Evolutionary conservation across 2,113 vertebrate species (phyloP).

Genomic region (Physeter macrocephalus): DNA sequence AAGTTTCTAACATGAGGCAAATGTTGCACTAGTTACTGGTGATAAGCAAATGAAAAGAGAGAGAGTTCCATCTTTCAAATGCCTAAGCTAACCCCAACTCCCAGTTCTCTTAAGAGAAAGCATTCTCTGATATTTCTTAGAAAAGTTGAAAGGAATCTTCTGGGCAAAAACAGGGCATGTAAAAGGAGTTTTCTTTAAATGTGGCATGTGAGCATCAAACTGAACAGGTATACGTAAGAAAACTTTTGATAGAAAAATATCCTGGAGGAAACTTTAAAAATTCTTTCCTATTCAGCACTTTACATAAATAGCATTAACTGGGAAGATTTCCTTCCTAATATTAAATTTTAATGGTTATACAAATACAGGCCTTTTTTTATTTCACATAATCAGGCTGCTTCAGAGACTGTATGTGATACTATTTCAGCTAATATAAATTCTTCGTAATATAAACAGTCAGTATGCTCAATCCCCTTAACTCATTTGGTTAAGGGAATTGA

Average conservation of each 20-base stretch:
- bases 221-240: not conserved
- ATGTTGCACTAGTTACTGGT: not conserved
- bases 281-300: constrained; percentile 20
- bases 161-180: not conserved
- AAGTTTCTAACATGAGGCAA: not conserved
- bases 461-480: constrained; percentile 29
- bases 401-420: not conserved
- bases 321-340: constrained; percentile 2
- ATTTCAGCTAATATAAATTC: constrained; percentile 24
- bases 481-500: not conserved
- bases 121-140: not conserved
- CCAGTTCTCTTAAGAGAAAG: not conserved
- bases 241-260: not conserved
- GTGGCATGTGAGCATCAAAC: not conserved
- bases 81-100: not conserved
- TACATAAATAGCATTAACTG: constrained; percentile 3
- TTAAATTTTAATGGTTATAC: constrained; percentile 31
- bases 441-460: not conserved
- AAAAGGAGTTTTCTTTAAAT: not conserved
- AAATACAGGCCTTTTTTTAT: not conserved
- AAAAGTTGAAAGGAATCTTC: not conserved
- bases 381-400: constrained; percentile 14
- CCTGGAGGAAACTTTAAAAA: not conserved
- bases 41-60: not conserved
- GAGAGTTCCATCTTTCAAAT: not conserved